A percentile compares a stretch with the other conserved stretches of the same genome.
These are phyloP conservation scores for Nibea coibor DNA, from an alignment of 2,113 vertebrate species.

Conservation along the genomic window DNA sequence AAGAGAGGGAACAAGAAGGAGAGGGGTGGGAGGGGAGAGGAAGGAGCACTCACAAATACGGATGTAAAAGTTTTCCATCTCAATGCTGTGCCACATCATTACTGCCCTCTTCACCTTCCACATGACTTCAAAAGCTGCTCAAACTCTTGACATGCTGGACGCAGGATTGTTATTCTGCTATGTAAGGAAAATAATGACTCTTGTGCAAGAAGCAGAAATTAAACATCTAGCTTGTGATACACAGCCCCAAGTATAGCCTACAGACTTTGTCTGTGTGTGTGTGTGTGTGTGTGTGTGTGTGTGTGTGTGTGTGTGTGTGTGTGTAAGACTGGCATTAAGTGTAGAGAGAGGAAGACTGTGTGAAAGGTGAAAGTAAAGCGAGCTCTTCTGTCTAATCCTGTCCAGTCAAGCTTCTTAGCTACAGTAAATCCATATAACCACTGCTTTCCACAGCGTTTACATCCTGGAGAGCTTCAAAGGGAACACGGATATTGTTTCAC, in stretches of 20 bases:
- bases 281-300: neutral
- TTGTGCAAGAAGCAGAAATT: neutral
- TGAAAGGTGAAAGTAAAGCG: conserved; percentile 40
- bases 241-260: too few species aligned
- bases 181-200: neutral
- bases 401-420: conserved; percentile 20
- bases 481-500: conserved; percentile 33
- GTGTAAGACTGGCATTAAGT: neutral
- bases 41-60: conserved; percentile 58
- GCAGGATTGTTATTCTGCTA: neutral
- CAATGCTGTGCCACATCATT: conserved; percentile 14
- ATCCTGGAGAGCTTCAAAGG: conserved; percentile 52
- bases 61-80: conserved; percentile 56
- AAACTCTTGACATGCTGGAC: neutral
- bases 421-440: conserved; percentile 27
- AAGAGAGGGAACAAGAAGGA: conserved; percentile 49
- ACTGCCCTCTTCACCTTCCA: conserved; percentile 18
- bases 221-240: neutral
- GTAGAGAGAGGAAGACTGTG: neutral
- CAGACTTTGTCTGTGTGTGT: neutral
- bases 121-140: conserved; percentile 10
- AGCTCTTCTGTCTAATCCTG: conserved; percentile 35
- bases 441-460: conserved; percentile 27
- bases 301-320: neutral
- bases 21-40: conserved; percentile 17